Percentiles rank a stretch among this genome's conserved stretches.
Conservation (phyloP, 2,113 vertebrate species). For the Rhodinocichla rosea region DNA sequence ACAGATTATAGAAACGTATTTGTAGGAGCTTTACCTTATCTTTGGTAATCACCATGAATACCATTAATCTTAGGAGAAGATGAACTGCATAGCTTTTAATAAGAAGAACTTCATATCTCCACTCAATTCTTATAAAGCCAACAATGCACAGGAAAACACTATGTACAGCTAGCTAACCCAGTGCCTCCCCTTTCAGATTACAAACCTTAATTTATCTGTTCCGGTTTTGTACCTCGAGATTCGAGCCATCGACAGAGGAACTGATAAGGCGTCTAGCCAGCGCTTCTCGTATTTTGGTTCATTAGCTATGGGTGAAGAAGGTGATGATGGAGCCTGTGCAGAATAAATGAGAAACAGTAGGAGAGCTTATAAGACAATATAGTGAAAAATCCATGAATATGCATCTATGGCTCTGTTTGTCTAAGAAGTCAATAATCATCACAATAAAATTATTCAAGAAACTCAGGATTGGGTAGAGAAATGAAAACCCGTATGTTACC, state of each 20-base stretch:
- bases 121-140: constrained; percentile 16
- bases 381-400: not conserved
- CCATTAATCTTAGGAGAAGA: not conserved
- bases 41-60: not conserved
- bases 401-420: not conserved
- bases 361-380: not conserved
- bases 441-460: not conserved
- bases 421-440: not conserved
- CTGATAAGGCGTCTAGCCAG: constrained; percentile 86
- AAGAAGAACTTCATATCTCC: not conserved
- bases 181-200: constrained; percentile 53
- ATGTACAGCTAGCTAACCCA: constrained; percentile 26
- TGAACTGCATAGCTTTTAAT: not conserved
- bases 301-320: constrained; percentile 85
- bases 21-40: not conserved
- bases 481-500: not conserved
- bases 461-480: not conserved
- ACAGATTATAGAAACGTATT: not conserved
- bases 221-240: constrained; percentile 88
- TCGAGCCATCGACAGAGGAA: constrained; percentile 89
- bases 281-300: constrained; percentile 93
- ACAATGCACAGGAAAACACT: not conserved
- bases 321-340: constrained; percentile 83
- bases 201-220: constrained; percentile 88
- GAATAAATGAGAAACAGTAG: constrained; percentile 73